Evolutionary conservation across 2,888 invertebrate genomes (phyloP).

Genomic region (Pachydiplax longipennis): DNA sequence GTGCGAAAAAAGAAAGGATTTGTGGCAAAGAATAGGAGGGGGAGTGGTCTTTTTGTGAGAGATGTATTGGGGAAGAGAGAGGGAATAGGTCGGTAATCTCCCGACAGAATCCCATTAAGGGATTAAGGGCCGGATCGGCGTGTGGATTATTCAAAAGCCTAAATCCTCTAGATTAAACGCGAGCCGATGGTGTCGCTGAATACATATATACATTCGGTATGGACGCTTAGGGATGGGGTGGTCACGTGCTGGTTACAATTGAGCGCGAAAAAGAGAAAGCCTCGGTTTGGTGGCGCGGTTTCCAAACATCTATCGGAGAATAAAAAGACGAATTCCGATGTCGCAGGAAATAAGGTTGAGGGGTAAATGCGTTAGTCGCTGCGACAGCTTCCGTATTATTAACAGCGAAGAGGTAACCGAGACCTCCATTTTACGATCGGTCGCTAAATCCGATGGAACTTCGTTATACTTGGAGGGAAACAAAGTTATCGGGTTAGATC

Average conservation of each 20-base stretch:
- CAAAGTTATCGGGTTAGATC: neutral
- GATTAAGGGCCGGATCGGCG: conserved; percentile 43
- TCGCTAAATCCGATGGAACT: neutral
- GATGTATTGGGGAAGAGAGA: neutral
- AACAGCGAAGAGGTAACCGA: neutral
- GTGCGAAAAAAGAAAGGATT: neutral
- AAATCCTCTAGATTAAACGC: conserved; percentile 43
- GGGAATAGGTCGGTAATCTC: conserved; percentile 44
- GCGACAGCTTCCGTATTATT: neutral
- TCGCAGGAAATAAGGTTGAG: neutral
- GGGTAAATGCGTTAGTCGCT: neutral
- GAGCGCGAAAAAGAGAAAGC: neutral
- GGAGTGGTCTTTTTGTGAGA: neutral
- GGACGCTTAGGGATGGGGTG: conserved; percentile 10
- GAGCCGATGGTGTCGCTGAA: conserved; percentile 42
- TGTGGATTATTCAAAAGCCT: conserved; percentile 44
- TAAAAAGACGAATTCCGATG: too few species aligned
- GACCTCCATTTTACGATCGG: neutral
- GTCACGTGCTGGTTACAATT: conserved; percentile 7
- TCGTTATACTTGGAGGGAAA: neutral
- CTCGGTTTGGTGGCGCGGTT: neutral
- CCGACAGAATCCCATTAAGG: conserved; percentile 41
- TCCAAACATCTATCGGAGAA: neutral
- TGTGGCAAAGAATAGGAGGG: conserved; percentile 11
- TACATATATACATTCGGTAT: conserved; percentile 25